phyloP scores from a whole-genome alignment of 2,888 invertebrate species.

The Heliconius aoede region DNA sequence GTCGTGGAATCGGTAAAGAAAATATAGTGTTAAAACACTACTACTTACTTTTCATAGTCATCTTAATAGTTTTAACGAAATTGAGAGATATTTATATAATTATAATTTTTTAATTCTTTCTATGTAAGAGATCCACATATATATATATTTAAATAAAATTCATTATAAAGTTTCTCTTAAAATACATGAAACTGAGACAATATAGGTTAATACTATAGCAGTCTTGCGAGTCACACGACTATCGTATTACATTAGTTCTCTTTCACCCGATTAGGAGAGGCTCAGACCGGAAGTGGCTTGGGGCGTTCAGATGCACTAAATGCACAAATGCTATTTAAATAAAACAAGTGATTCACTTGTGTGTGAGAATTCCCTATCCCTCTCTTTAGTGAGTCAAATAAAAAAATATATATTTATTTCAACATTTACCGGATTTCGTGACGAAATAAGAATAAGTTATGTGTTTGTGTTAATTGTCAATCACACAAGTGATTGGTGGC shows the following conservation, averaged over 20 bases:
- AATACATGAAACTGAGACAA: not conserved
- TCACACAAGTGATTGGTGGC: no score
- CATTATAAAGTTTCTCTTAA: not conserved
- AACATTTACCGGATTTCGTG: no score
- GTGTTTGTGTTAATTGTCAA: no score
- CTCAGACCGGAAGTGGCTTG: constrained; percentile 23
- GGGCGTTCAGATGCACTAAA: not conserved
- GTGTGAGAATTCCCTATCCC: no score
- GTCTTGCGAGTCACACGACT: constrained; percentile 13
- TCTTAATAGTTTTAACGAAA: not conserved
- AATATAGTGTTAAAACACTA: not conserved
- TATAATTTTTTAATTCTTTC: no score
- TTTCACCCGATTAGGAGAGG: constrained; percentile 21
- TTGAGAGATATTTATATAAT: not conserved
- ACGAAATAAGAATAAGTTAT: no score
- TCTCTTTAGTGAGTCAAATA: no score
- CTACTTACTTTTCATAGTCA: no score
- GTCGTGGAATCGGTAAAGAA: not conserved
- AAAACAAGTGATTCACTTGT: not conserved
- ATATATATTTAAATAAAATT: not conserved
- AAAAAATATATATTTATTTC: no score
- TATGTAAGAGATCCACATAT: no score
- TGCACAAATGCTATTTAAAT: not conserved
- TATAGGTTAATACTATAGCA: constrained; percentile 22
- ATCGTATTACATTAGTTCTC: constrained; percentile 28